phyloP scores from a whole-genome alignment of 2,888 invertebrate species.

The Mantis religiosa region DNA sequence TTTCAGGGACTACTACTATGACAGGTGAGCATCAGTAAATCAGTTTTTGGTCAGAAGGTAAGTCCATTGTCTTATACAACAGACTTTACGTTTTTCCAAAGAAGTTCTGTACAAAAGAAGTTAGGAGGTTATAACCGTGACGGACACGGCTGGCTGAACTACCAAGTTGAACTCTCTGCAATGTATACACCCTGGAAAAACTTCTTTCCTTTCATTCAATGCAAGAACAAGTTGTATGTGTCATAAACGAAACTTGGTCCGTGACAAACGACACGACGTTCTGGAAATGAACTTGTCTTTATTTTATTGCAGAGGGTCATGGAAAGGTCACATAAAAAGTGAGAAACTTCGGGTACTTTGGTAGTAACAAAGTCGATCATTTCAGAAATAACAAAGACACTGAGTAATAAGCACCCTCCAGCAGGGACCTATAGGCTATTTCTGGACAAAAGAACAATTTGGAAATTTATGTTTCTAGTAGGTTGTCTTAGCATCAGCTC shows the following conservation, averaged over 20 bases:
- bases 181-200: neutral
- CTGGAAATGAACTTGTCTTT: neutral
- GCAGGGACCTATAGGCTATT: too few relatives aligned
- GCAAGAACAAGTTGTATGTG: neutral
- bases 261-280: neutral
- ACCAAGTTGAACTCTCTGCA: neutral
- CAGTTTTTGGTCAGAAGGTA: neutral
- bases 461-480: too few relatives aligned
- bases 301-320: too few relatives aligned
- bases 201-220: neutral
- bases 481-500: too few relatives aligned
- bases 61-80: neutral
- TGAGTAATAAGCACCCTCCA: too few relatives aligned
- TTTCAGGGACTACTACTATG: conserved; percentile 67
- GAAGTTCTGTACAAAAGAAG: neutral
- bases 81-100: neutral
- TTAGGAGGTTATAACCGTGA: neutral
- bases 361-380: too few relatives aligned
- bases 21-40: conserved; percentile 52
- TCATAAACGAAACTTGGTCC: neutral
- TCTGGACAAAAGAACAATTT: too few relatives aligned
- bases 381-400: too few relatives aligned
- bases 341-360: too few relatives aligned
- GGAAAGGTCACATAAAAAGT: too few relatives aligned
- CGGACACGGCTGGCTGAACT: neutral